phyloP scores from a whole-genome alignment of 2,113 vertebrate genomes.

The Anolis carolinensis region DNA sequence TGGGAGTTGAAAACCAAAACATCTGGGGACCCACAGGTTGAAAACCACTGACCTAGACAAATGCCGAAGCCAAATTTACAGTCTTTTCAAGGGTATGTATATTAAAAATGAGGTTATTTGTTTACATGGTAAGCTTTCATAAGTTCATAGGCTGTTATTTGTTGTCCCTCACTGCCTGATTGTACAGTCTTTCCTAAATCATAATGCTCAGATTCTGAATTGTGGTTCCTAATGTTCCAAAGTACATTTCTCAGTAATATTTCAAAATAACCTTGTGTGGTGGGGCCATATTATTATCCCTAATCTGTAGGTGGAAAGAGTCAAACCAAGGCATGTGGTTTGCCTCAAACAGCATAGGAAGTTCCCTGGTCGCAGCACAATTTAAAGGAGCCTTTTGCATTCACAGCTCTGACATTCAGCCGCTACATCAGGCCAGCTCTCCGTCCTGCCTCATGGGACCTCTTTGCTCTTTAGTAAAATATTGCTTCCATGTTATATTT shows the following conservation, averaged over 20 bases:
- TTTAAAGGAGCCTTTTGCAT: not conserved
- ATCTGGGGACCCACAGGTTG: too few species aligned
- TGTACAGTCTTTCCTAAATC: not conserved
- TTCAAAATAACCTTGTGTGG: not conserved
- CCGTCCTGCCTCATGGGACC: not conserved
- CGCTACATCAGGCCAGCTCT: not conserved
- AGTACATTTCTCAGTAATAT: not conserved
- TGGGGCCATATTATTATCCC: not conserved
- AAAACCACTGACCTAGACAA: too few species aligned
- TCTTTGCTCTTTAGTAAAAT: not conserved
- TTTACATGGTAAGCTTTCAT: not conserved
- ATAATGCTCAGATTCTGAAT: not conserved
- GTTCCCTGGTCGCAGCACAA: not conserved
- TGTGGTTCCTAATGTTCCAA: not conserved
- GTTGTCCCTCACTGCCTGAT: not conserved
- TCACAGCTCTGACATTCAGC: not conserved
- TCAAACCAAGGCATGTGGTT: not conserved
- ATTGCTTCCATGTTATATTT: not conserved
- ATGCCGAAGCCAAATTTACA: too few species aligned
- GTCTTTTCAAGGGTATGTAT: too few species aligned
- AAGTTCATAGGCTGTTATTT: not conserved
- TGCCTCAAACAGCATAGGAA: not conserved
- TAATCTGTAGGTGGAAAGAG: not conserved
- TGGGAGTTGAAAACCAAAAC: too few species aligned
- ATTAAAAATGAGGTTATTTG: not conserved